Conservation (phyloP, 2,797 vertebrate genomes). For the Myoxocephalus aenaeus region DNA sequence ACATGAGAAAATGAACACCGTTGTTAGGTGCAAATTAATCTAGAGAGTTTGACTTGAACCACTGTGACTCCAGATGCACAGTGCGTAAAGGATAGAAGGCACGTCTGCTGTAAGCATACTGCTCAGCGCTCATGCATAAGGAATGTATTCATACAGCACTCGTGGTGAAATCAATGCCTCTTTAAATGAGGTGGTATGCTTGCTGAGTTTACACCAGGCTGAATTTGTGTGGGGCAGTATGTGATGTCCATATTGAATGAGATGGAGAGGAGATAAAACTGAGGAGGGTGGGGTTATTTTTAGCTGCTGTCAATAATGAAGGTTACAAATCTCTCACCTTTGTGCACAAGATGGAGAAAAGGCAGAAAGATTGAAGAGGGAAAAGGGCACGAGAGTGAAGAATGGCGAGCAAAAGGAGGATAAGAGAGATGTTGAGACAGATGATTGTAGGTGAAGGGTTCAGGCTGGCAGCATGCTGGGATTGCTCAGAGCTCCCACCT, state of each 20-base stretch:
- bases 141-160: conserved; percentile 64
- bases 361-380: conserved; percentile 24
- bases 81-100: conserved; percentile 23
- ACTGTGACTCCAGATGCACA: conserved; percentile 40
- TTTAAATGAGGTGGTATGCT: conserved; percentile 70
- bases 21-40: conserved; percentile 44
- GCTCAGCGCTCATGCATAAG: conserved; percentile 64
- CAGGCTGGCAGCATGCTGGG: conserved; percentile 47
- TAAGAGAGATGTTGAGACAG: conserved; percentile 37
- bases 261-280: conserved; percentile 62
- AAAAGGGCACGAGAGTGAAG: conserved; percentile 42
- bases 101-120: conserved; percentile 45
- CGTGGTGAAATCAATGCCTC: conserved; percentile 73
- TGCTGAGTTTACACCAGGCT: conserved; percentile 64
- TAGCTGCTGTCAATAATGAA: conserved; percentile 67
- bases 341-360: conserved; percentile 42
- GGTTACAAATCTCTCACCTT: conserved; percentile 72
- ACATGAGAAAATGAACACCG: conserved; percentile 34
- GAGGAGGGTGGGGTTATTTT: conserved; percentile 61
- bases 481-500: conserved; percentile 37
- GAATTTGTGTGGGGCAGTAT: conserved; percentile 48
- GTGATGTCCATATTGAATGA: conserved; percentile 71
- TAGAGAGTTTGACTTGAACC: conserved; percentile 50
- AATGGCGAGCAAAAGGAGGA: conserved; percentile 21
- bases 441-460: conserved; percentile 58